Conservation (phyloP, 1,140 invertebrate genomes). For the Acromyrmex echinatior region DNA sequence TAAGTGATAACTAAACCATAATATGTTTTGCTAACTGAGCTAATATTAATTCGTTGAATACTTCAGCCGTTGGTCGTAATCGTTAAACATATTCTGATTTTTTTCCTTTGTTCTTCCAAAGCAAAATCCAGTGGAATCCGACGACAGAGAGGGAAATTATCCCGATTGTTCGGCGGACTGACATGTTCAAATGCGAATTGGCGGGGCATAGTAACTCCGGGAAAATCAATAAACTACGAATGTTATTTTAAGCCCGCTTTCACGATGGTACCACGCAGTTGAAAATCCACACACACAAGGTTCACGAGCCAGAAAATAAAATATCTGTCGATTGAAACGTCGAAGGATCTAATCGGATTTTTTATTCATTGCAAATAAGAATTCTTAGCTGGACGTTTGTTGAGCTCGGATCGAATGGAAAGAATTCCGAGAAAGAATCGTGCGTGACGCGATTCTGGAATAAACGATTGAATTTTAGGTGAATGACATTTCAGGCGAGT, state of each 20-base stretch:
- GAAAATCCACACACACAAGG: constrained; percentile 10
- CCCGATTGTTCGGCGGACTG: constrained; percentile 4
- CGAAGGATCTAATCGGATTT: not conserved
- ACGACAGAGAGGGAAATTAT: constrained; percentile 11
- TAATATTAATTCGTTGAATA: not conserved
- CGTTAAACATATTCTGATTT: not conserved
- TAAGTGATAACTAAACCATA: not conserved
- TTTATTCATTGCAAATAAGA: not conserved
- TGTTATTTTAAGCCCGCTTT: constrained; percentile 58
- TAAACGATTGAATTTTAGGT: not conserved
- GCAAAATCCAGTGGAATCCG: not conserved
- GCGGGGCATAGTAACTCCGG: constrained; percentile 13
- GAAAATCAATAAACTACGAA: constrained; percentile 64
- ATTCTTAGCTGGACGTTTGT: not conserved
- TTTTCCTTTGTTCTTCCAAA: not conserved
- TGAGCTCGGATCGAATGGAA: not conserved
- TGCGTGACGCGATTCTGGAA: not conserved
- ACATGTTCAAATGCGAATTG: constrained; percentile 51
- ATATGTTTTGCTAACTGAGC: not conserved
- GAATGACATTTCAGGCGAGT: not conserved
- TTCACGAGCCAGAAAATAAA: not conserved
- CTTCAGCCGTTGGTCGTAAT: not conserved
- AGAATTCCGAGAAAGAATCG: constrained; percentile 4
- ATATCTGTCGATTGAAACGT: not conserved
- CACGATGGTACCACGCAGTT: constrained; percentile 36